Conservation (phyloP, 2,113 vertebrate genomes). For the Balaeniceps rex region DNA sequence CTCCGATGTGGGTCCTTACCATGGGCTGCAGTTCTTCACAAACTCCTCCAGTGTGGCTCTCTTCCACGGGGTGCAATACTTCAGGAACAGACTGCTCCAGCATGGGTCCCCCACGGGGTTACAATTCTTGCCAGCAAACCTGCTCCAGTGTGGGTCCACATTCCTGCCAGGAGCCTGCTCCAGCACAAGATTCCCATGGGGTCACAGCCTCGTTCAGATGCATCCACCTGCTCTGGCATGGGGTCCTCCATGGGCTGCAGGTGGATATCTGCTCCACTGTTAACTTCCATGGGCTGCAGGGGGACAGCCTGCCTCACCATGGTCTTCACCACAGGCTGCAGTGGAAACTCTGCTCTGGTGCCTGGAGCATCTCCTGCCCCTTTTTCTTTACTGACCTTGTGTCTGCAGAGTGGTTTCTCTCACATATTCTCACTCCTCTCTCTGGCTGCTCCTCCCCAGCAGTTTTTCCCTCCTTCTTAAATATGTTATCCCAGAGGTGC, state of each 20-base stretch:
- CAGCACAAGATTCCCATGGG: fast-evolving
- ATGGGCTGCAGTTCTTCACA: neutral
- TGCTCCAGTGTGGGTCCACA: neutral
- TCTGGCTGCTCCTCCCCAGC: neutral
- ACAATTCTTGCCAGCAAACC: neutral
- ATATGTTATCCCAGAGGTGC: neutral
- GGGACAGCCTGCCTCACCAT: neutral
- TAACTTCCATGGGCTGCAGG: neutral
- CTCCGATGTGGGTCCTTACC: neutral
- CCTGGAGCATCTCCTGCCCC: neutral
- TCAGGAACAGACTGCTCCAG: neutral
- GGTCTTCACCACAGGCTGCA: neutral
- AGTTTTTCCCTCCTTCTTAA: neutral
- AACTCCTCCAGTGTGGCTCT: neutral
- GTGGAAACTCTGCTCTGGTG: neutral
- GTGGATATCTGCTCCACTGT: no score
- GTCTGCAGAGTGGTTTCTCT: neutral
- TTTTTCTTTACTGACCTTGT: neutral
- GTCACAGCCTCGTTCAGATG: neutral
- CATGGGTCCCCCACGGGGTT: neutral
- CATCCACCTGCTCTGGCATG: neutral
- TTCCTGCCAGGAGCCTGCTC: neutral
- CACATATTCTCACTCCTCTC: neutral
- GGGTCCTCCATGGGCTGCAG: neutral
- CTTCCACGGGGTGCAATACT: neutral